Evolutionary conservation across 2,113 vertebrate species (phyloP).

Genomic region (Neotoma lepida): DNA sequence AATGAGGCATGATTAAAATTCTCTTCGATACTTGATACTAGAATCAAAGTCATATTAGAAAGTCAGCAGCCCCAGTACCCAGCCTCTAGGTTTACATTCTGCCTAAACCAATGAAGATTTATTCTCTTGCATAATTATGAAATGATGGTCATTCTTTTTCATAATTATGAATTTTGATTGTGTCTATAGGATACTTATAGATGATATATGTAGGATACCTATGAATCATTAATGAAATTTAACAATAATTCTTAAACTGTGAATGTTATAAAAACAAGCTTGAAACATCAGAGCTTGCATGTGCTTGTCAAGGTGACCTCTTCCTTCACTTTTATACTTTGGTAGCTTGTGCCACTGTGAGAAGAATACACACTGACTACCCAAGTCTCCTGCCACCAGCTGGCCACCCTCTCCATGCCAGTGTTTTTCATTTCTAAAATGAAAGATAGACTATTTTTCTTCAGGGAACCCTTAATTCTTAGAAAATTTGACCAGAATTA

Average conservation of each 20-base stretch:
- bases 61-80: neutral
- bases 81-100: neutral
- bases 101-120: neutral
- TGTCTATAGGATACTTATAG: neutral
- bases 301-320: neutral
- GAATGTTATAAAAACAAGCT: neutral
- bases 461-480: neutral
- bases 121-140: neutral
- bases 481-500: neutral
- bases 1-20: slow-evolving; percentile 33
- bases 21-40: slow-evolving; percentile 5
- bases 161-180: neutral
- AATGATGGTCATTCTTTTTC: neutral
- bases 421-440: slow-evolving; percentile 4
- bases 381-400: neutral
- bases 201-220: neutral
- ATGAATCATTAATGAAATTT: neutral
- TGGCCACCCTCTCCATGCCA: neutral
- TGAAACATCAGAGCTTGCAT: neutral
- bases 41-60: neutral
- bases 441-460: neutral
- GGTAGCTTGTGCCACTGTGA: neutral
- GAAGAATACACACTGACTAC: neutral
- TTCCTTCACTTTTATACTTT: slow-evolving; percentile 31
- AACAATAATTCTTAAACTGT: slow-evolving; percentile 1